These are phyloP conservation scores for Oophaga pumilio DNA, from an alignment of 2,113 vertebrate genomes.

Conservation along the genomic window DNA sequence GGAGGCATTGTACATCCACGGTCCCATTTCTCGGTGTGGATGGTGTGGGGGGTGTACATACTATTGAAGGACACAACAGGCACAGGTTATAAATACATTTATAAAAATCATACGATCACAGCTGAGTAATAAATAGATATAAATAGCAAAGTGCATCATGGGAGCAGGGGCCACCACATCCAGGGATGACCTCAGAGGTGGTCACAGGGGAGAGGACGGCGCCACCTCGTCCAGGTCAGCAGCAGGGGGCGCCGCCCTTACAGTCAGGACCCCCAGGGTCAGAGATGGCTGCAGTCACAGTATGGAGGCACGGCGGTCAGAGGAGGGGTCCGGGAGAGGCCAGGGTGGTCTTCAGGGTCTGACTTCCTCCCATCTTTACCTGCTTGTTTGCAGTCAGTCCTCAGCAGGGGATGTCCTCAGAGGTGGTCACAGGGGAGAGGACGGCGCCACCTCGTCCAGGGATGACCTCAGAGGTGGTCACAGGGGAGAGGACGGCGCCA, in stretches of 20 bases:
- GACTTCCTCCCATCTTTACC: no score
- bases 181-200: neutral
- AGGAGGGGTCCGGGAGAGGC: neutral
- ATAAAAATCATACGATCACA: neutral
- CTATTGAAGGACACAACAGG: neutral
- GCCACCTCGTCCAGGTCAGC: neutral
- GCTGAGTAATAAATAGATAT: neutral
- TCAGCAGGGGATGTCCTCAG: neutral
- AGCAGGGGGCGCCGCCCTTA: neutral
- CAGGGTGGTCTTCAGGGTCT: no score
- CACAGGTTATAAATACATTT: neutral
- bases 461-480: neutral
- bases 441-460: neutral
- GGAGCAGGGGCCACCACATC: neutral
- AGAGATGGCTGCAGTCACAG: no score
- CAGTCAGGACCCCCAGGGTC: no score
- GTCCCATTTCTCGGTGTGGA: no score
- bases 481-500: neutral
- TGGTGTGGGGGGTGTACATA: no score
- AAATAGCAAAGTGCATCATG: constrained; percentile 23
- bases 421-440: no score
- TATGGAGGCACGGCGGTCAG: neutral
- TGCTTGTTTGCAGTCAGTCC: no score
- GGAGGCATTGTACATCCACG: no score
- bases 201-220: neutral